These are phyloP conservation scores for Dromas ardeola DNA, from an alignment of 2,113 vertebrate species.

Conservation along the genomic window DNA sequence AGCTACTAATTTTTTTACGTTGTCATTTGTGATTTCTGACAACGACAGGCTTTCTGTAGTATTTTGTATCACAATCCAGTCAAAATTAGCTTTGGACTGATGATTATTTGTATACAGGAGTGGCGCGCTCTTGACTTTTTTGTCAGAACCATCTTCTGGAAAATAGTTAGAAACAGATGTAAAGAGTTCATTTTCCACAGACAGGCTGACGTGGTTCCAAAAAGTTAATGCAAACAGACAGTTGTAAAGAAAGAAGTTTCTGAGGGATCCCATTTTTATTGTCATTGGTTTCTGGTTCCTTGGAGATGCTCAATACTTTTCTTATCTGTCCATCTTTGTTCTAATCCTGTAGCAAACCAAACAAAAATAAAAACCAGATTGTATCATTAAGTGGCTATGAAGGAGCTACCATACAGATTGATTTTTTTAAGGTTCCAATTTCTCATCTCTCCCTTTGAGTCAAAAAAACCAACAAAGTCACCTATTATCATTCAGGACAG, in stretches of 20 bases:
- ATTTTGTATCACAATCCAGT: constrained; percentile 42
- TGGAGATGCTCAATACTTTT: neutral
- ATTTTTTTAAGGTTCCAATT: neutral
- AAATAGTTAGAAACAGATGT: constrained; percentile 11
- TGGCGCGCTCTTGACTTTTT: constrained; percentile 63
- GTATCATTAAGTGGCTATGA: neutral
- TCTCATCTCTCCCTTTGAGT: neutral
- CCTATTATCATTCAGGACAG: neutral
- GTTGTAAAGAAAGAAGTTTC: neutral
- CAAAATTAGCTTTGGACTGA: neutral
- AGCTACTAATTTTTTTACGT: neutral
- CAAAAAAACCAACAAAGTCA: neutral
- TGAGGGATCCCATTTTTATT: neutral
- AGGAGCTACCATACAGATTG: neutral
- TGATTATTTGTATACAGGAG: constrained; percentile 33
- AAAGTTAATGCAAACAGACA: constrained; percentile 16
- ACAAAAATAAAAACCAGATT: neutral
- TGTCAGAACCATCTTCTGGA: constrained; percentile 23
- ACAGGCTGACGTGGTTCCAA: neutral
- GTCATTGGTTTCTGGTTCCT: neutral
- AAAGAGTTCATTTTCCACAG: constrained; percentile 34
- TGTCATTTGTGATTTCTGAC: constrained; percentile 59
- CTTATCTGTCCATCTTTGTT: neutral
- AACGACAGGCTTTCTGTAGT: constrained; percentile 69
- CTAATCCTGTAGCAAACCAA: constrained; percentile 15